These are phyloP conservation scores for Cygnus olor DNA, from an alignment of 2,797 vertebrate genomes.

Conservation along the genomic window DNA sequence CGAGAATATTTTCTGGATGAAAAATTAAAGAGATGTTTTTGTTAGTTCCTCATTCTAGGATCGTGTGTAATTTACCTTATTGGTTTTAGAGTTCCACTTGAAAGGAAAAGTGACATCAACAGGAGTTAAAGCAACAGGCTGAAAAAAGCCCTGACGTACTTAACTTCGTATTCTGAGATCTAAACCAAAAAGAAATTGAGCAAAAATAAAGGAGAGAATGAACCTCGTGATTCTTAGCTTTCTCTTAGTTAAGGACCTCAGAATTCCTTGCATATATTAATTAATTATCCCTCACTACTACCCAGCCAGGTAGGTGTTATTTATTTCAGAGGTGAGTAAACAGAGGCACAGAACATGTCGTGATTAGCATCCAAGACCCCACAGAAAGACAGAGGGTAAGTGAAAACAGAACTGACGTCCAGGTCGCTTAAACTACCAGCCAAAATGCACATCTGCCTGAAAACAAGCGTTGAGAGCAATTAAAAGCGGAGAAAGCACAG, in stretches of 20 bases:
- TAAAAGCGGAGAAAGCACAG: background rate
- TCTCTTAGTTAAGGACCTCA: background rate
- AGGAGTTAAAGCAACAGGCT: background rate
- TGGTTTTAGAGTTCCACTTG: background rate
- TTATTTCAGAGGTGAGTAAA: background rate
- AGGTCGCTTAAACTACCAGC: background rate
- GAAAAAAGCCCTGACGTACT: background rate
- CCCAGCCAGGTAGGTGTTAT: background rate
- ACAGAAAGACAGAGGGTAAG: background rate
- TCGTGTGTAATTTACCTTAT: background rate
- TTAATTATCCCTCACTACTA: background rate
- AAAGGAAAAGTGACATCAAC: background rate
- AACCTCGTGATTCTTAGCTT: background rate
- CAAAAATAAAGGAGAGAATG: background rate
- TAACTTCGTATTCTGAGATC: background rate
- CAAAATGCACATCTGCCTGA: fast-evolving
- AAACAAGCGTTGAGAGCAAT: background rate
- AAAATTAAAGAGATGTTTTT: constrained; percentile 36
- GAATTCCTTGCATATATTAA: background rate
- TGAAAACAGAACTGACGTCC: too few species aligned
- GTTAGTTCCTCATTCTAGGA: background rate
- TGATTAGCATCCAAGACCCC: background rate
- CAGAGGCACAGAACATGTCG: background rate
- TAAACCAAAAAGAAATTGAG: background rate
- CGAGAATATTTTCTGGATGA: constrained; percentile 56